Evolutionary conservation across 2,113 vertebrate genomes (phyloP), one percentile per base, ranked within the genome.

Genomic region (Speoplatyrhinus poulsoni): DNA sequence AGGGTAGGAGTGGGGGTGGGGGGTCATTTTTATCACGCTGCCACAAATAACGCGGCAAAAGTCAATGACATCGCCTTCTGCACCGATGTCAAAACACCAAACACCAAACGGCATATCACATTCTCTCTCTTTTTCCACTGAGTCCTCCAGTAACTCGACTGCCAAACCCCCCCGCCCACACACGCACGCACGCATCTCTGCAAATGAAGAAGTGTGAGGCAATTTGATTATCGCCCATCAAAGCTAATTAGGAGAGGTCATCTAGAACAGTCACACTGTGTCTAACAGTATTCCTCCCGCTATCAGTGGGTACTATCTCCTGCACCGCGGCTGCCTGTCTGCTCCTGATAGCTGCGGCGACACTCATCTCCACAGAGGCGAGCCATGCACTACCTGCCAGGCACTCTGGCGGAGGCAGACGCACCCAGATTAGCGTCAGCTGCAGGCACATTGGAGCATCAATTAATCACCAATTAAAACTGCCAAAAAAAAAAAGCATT

Each of bases 401-500:
- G 77, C 77, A 70, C 80, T 70, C 73, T 78, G 63, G 57, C 57
- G 41, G 69, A 83, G 78, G 78, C 82, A 86, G 83, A 69, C 83
- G 57, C 75, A 88, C 84, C 54, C 73, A 47, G 82, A 87, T 90
- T 48, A 87, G 77, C 73, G 33, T 65, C 64, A 62, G 75, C 81
- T 86, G 66, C 19, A 84, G 68, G 84, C 4, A 46, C 87, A 72
- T 11, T n/a, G 13, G 82, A 79, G 33, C 75, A 90, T 79, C 12
- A 88, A 91, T 82, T 90, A 93, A 86, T 88, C 46, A 82, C 66
- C 26, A 85, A 88, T 85, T 87, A 92, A 85, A 87, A 93, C 67
- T 70, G 66, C 77, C 6, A 8, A 7, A 57, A 77, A 77, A 82
- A 72, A 52, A 90, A 90, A 71, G 0, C 76, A 83, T 87, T 87